Evolutionary conservation across 2,797 vertebrate species (phyloP), one percentile per base, ranked within the genome.

Genomic region (Acanthurus leucopareius): DNA sequence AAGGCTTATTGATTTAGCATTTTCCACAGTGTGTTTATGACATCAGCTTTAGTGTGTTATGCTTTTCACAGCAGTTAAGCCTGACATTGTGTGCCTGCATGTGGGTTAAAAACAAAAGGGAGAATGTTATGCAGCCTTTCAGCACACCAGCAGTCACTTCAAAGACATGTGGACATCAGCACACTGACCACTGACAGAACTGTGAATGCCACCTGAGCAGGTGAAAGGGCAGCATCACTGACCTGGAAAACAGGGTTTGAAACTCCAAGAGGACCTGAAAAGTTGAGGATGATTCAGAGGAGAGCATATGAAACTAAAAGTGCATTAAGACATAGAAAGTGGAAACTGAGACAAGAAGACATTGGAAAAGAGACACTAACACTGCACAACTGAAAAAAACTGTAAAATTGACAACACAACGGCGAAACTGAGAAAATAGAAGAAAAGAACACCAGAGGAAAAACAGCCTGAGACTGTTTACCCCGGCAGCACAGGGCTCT

Each of bases 401-500:
- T 52, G 92, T 15, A 25, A 79, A 92, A 90, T 3, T 25, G 25
- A 25, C 25, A 25, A 25, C 3, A 2, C 25, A 25, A 25, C 25
- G 3, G 25, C 25, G 25, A 25, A 25, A 25, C 25, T 25, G 25
- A 25, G 25, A 40, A 25, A 49, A 67, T 32, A 17, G 45, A 35
- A 10, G 83, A 90, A 85, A 17, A 22, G 92, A 93, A 92, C 90
- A 86, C 79, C 4, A 65, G 89, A 90, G 88, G 90, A 92, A 90
- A 75, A 93, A 88, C 2, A 17, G 11, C 13, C 48, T 25, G 20
- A 42, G 80, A 73, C 68, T 88, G 85, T 91, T 75, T 82, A 78
- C 67, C 75, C 79, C 3, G 88, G 92, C 94, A 74, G 67, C 59
- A 32, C 52, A 5, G 58, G 71, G 89, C 95, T 96, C 92, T 96